phyloP scores from a whole-genome alignment of 1,140 invertebrate genomes.

The Lamellibrachia luymesi region DNA sequence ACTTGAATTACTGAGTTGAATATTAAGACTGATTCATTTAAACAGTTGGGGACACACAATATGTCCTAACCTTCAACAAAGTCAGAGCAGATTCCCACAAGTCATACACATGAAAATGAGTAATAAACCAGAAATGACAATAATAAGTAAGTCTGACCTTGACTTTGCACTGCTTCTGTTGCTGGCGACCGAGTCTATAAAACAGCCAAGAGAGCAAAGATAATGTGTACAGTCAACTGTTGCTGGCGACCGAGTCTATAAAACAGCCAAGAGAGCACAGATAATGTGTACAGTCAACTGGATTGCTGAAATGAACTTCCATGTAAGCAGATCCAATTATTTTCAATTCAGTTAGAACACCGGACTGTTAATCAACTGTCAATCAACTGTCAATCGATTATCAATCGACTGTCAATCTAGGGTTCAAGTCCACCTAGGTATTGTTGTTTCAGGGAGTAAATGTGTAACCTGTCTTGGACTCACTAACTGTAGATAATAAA shows the following conservation, averaged over 20 bases:
- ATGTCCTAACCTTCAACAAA: not conserved
- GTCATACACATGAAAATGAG: not conserved
- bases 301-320: no score
- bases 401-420: no score
- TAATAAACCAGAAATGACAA: not conserved
- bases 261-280: not conserved
- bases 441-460: no score
- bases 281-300: no score
- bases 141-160: not conserved
- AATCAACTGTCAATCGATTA: no score
- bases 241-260: not conserved
- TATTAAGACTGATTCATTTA: not conserved
- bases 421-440: no score
- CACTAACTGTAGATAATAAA: no score
- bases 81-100: not conserved
- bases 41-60: not conserved
- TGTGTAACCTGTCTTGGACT: no score
- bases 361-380: no score
- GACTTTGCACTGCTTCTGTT: not conserved
- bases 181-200: not conserved
- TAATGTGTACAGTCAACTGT: not conserved
- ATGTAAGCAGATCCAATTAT: no score
- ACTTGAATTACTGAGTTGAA: no score
- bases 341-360: no score
- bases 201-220: not conserved